Evolutionary conservation across 2,797 vertebrate genomes (phyloP), one percentile per base, ranked within the genome.

Genomic region (Macropus fuliginosus): DNA sequence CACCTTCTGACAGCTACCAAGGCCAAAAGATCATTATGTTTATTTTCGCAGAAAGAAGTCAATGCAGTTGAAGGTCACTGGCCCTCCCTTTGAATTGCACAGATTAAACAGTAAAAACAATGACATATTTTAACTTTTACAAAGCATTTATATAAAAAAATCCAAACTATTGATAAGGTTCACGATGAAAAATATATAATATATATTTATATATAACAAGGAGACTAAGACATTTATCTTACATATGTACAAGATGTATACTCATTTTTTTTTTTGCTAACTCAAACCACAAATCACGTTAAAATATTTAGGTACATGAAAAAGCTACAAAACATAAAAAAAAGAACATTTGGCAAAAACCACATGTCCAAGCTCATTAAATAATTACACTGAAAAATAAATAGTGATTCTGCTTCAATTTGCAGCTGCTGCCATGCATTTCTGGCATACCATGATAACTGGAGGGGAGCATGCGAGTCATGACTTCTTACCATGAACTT

Each of bases 171-270:
- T 96, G 96, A 98, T 93, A 96, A 97, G 94, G 96, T 97, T 98
- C 96, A 97, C 98, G 98, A 97, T 97, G 95, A 98, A 98, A 98
- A 98, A 97, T 96, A 98, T 97, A 98, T 98, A 87, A 96, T 98
- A 98, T 91, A 55, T 91, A 91, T 55, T 54, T 55, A 91, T 97
- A 98, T 98, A 96, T 98, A 98, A 94, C 97, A 98, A 98, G 97
- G 97, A 98, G 96, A 96, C 98, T 98, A 98, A 98, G 97, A 98
- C 98, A 97, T 98, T 98, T 99, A 99, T 99, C 99, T 99, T 99
- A 99, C 99, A 99, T 99, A 99, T 99, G 98, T 99, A 99, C 99
- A 99, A 97, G 98, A 98, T 97, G 98, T 98, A 98, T 98, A 97
- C 91, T 96, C 93, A 91, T 96, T 96, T 95, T 93, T 97, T 98